These are phyloP conservation scores for Phrynosoma platyrhinos DNA, from an alignment of 2,113 vertebrate genomes.

Conservation along the genomic window DNA sequence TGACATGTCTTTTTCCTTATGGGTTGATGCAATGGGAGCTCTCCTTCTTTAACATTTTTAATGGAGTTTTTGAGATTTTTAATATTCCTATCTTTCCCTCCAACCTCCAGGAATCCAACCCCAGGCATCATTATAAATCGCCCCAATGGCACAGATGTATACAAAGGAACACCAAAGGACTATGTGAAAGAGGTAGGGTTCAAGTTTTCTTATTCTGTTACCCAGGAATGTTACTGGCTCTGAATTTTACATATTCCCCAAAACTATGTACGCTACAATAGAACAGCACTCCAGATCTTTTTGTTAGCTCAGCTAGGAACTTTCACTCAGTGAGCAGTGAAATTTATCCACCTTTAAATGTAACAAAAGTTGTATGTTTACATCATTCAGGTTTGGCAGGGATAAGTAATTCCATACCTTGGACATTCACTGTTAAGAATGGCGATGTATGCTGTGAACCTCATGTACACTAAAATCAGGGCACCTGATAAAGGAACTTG, in stretches of 20 bases:
- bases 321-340: neutral
- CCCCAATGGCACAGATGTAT: slow-evolving; percentile 94
- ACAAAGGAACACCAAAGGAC: slow-evolving; percentile 90
- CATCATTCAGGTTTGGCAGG: no score
- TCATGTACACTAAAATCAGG: neutral
- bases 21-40: no score
- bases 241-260: neutral
- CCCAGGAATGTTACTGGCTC: neutral
- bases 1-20: neutral
- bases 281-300: neutral
- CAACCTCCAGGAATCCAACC: slow-evolving; percentile 89
- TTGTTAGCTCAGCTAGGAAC: neutral
- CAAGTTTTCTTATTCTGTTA: neutral
- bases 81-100: slow-evolving; percentile 25
- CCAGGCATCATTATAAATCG: slow-evolving; percentile 92
- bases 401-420: no score
- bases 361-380: no score
- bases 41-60: no score
- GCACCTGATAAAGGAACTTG: neutral
- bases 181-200: slow-evolving; percentile 86
- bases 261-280: neutral
- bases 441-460: no score
- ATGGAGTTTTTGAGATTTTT: neutral
- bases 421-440: no score
- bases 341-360: neutral